Evolutionary conservation across 1,140 invertebrate genomes (phyloP), one percentile per base, ranked within the genome.

Genomic region (Coelopa frigida): DNA sequence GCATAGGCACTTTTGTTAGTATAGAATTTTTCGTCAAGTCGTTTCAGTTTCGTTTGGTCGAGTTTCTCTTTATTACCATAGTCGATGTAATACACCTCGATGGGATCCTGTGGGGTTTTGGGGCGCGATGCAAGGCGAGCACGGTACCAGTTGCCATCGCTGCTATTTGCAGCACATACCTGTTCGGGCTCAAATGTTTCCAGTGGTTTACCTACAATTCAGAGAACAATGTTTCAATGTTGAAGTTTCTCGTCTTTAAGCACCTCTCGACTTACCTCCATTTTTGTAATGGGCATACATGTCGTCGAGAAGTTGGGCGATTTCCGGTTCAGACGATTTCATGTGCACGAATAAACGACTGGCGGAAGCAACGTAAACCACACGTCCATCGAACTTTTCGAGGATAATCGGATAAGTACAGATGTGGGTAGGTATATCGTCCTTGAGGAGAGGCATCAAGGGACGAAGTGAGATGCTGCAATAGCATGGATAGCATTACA

Each of bases 41-140:
- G 51, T 47, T 76, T 75, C 0, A 85, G 51, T 8, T 66, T 58
- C 1, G 64, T 49, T 4, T 70, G 62, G 2, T 70, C 33, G 0
- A 85, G 63, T 20, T 59, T 70, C 65, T 87, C 83, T 21, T 75
- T 74, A 62, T 88, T 87, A 8, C 86, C 87, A 67, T 85, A 88
- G 63, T 90, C 87, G 4, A 87, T 66, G 63, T 83, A 89, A 8
- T 77, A 70, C 0, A 89, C 79, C 46, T 72, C 74, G 3, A 76
- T 71, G 8, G 44, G 39, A 20, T 35, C 39, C 21, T 43, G 44
- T 21, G 11, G 36, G n/a, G 69, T 65, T 12, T 70, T 69, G 32
- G 70, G 60, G 4, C 73, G 54, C 18, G 61, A 65, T 5, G 72
- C 24, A 12, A 85, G 75, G 49, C 76, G 73, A 12, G 76, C 82